These are phyloP conservation scores for Nannobrachium achirus DNA, from an alignment of 2,113 vertebrate genomes.

Conservation along the genomic window DNA sequence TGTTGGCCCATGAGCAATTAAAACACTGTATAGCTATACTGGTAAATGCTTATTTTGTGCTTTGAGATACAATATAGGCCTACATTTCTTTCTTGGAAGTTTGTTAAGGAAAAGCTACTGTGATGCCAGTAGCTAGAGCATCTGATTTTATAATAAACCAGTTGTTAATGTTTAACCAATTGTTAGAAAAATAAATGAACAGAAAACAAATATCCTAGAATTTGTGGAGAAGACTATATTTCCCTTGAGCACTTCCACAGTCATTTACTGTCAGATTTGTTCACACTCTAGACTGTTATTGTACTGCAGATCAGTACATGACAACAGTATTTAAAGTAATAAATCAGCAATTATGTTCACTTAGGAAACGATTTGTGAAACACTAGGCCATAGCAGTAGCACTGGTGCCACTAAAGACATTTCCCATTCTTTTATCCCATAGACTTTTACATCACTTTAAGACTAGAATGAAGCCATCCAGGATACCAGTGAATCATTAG, in stretches of 20 bases:
- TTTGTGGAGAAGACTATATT: background rate
- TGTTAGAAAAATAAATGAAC: conserved; percentile 7
- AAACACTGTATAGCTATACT: no score
- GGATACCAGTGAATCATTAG: no score
- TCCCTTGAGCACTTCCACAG: no score
- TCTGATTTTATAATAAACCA: conserved; percentile 5
- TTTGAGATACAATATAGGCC: background rate
- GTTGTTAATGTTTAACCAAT: background rate
- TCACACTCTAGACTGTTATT: background rate
- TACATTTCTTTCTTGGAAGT: conserved; percentile 8
- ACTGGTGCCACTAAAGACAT: background rate
- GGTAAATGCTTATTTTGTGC: background rate
- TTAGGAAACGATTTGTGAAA: background rate
- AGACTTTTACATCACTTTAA: no score
- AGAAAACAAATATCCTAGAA: background rate
- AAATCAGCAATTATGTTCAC: background rate
- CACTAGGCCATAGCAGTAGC: background rate
- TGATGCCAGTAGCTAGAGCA: conserved; percentile 11
- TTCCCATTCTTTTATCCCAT: no score
- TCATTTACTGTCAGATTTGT: background rate
- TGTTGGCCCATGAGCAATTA: no score
- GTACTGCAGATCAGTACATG: background rate
- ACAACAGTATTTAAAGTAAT: background rate
- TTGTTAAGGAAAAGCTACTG: background rate
- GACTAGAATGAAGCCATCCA: no score